Base-by-base conservation (phyloP, 2,113 vertebrate genomes). In the Sterna hirundo region DNA sequence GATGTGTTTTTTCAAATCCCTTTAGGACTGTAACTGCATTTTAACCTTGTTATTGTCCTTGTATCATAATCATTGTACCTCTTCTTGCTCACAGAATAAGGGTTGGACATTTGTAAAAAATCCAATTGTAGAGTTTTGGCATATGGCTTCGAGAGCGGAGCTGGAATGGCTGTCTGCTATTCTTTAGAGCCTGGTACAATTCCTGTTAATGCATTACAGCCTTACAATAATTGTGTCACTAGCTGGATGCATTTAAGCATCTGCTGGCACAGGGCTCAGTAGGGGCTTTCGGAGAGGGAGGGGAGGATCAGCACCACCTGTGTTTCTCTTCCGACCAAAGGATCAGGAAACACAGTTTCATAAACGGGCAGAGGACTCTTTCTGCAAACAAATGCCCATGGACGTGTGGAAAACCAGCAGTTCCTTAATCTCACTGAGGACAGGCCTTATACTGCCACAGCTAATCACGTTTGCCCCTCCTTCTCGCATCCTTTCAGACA, bases 41-140 rank as follows among this genome's bases (percentile, higher is more conserved):
- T 96, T 91, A 95, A 96, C 72, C 36, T 79, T 57, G 15, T 38
- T 68, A 70, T 91, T 93, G 44, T 81, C 78, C 49, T 96, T 95
- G 51, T 95, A 88, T 87, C 54, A 40, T 89, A 94, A 70, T 83
- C 51, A 72, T 16, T 88, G 30, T 93, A n/a, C 42, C 5, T 65
- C 12, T 40, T 65, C 68, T 57, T 70, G 29, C 18, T 84, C 34
- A 42, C 27, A 54, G 40, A 88, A 23, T 18, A 70, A 74, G 13
- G 10, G 2, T 9, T 83, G 23, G 29, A 61, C 44, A 23, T 44
- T 23, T 62, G 21, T 65, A 74, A 92, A 83, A 71, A n/a, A 52
- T 34, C 27, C 51, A 55, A 36, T 40, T 94, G 57, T 89, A 40
- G 36, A 16, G 13, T 80, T 96, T 88, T 85, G 83, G 88, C 94